A percentile compares a stretch with the other conserved stretches of the same genome.
These are phyloP conservation scores for Aphelenchoides bicaudatus DNA, from an alignment of 2,888 invertebrate genomes.

Conservation along the genomic window DNA sequence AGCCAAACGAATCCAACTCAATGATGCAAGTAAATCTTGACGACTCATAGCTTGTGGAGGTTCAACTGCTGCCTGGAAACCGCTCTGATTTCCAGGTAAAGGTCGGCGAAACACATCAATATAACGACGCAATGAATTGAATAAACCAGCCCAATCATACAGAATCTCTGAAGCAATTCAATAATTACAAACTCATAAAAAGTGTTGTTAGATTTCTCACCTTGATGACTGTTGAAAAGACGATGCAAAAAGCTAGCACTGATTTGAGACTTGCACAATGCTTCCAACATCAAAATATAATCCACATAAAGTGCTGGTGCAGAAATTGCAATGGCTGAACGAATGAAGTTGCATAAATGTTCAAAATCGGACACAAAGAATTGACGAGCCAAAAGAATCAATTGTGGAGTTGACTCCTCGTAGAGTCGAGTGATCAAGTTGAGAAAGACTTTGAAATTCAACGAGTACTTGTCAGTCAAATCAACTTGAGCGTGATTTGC, in stretches of 20 bases:
- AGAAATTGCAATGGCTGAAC: constrained; percentile 14
- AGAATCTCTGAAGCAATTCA: background rate
- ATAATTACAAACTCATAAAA: background rate
- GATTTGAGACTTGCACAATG: constrained; percentile 26
- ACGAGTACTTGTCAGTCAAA: constrained; percentile 18
- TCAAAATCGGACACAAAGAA: constrained; percentile 21
- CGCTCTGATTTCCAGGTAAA: background rate
- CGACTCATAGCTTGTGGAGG: constrained; percentile 26
- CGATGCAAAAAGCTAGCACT: constrained; percentile 21
- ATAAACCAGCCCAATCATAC: constrained; percentile 32
- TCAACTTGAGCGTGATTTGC: constrained; percentile 17
- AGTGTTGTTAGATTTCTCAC: too few species aligned
- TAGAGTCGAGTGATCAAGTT: constrained; percentile 21
- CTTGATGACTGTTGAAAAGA: constrained; percentile 12
- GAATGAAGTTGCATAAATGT: constrained; percentile 16
- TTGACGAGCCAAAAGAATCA: constrained; percentile 14
- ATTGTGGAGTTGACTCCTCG: constrained; percentile 3
- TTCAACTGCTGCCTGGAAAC: background rate
- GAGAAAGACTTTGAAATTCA: constrained; percentile 24
- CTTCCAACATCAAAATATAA: constrained; percentile 25
- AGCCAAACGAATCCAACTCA: constrained; percentile 35
- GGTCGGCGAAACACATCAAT: constrained; percentile 30
- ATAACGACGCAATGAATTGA: constrained; percentile 31
- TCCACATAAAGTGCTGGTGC: constrained; percentile 24
- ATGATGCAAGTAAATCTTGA: constrained; percentile 26